These are phyloP conservation scores for Bilobella aurantiaca DNA, from an alignment of 1,140 invertebrate species.

Conservation along the genomic window DNA sequence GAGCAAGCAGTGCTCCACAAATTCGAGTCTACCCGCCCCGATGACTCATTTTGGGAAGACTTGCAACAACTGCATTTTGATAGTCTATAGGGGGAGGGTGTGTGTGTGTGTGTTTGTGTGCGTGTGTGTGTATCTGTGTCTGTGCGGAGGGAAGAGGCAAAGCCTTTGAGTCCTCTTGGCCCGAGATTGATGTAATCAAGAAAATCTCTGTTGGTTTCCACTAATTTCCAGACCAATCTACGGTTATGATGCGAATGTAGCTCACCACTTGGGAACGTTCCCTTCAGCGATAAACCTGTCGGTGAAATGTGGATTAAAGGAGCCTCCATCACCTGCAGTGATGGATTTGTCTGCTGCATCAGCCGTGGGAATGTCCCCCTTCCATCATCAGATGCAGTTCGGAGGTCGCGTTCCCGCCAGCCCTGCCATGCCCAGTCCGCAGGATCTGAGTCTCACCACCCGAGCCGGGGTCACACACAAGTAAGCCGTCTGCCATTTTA, in stretches of 20 bases:
- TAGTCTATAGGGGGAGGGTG: too few relatives aligned
- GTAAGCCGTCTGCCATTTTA: too few relatives aligned
- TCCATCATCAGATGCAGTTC: conserved; percentile 52
- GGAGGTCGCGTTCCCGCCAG: conserved; percentile 58
- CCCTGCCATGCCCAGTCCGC: conserved; percentile 75
- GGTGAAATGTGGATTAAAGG: conserved; percentile 51
- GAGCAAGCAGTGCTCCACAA: too few relatives aligned
- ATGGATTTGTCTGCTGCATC: conserved; percentile 78
- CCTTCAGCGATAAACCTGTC: conserved; percentile 60
- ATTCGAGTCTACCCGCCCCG: too few relatives aligned
- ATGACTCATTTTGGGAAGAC: too few relatives aligned
- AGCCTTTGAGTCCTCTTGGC: too few relatives aligned
- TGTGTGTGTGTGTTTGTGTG: too few relatives aligned
- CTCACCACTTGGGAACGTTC: not conserved
- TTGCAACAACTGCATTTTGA: too few relatives aligned
- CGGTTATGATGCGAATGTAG: not conserved
- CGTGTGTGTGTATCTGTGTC: too few relatives aligned
- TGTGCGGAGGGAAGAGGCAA: too few relatives aligned
- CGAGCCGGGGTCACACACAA: conserved; percentile 19
- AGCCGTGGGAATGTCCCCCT: conserved; percentile 39
- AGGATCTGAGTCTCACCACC: conserved; percentile 63
- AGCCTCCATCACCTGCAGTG: conserved; percentile 56
- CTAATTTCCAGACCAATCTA: not conserved
- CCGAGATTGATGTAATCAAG: too few relatives aligned
- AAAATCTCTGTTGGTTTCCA: too few relatives aligned